Evolutionary conservation across 2,797 vertebrate genomes (phyloP).

Genomic region (Ctenopoma multispine): DNA sequence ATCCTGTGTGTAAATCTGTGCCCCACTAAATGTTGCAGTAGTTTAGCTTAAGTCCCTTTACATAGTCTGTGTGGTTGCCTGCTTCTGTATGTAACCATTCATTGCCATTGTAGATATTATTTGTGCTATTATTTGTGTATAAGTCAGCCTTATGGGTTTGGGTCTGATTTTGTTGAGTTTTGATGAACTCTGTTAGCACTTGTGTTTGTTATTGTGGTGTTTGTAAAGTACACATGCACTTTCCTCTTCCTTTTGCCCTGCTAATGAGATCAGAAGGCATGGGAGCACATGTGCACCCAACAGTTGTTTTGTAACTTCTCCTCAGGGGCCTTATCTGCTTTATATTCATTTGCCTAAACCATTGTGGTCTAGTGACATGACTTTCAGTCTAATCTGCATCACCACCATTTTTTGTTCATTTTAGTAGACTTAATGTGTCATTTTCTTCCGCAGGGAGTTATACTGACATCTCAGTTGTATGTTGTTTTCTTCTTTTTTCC

Average conservation of each 20-base stretch:
- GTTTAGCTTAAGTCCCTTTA: no score
- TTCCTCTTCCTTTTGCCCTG: conserved; percentile 33
- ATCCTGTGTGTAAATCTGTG: conserved; percentile 3
- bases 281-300: neutral
- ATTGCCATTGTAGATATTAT: neutral
- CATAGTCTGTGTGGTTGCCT: neutral
- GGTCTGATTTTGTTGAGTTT: conserved; percentile 16
- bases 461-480: neutral
- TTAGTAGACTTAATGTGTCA: neutral
- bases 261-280: conserved; percentile 40
- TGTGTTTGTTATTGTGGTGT: conserved; percentile 4
- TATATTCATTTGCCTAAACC: conserved; percentile 2
- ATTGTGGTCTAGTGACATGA: neutral
- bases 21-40: no score
- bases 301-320: conserved; percentile 2
- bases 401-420: conserved; percentile 5
- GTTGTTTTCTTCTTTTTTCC: conserved; percentile 33
- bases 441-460: conserved; percentile 9
- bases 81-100: conserved; percentile 5
- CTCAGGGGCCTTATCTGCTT: neutral
- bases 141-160: conserved; percentile 4
- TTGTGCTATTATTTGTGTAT: no score
- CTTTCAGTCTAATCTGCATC: conserved; percentile 4
- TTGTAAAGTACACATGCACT: conserved; percentile 2
- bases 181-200: conserved; percentile 10